Percentiles rank a stretch among this genome's conserved stretches.
These are phyloP conservation scores for Trachelus iudaicus DNA, from an alignment of 2,888 invertebrate genomes.

Conservation along the genomic window DNA sequence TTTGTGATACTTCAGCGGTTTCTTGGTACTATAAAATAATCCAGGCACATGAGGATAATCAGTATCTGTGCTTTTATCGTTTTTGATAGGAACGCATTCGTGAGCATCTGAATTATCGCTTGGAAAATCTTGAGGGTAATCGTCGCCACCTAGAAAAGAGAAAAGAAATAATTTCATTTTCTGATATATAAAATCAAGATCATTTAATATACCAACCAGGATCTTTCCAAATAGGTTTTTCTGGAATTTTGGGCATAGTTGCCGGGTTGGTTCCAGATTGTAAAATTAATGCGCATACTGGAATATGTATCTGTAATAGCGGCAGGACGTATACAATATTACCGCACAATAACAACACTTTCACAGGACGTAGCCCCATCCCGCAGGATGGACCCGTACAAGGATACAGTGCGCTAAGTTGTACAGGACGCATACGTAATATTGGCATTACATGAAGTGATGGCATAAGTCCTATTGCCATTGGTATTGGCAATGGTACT, in stretches of 20 bases:
- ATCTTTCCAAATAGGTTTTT: background rate
- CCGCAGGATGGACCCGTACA: background rate
- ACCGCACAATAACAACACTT: background rate
- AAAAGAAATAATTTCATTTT: background rate
- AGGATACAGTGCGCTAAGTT: background rate
- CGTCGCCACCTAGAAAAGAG: slow-evolving; percentile 5
- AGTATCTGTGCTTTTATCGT: slow-evolving; percentile 27
- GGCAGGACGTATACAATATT: background rate
- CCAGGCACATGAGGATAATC: slow-evolving; percentile 34
- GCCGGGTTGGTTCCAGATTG: background rate
- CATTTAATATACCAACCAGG: background rate
- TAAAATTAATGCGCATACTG: background rate
- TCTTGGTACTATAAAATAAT: slow-evolving; percentile 17
- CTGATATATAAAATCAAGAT: background rate
- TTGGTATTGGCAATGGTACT: background rate
- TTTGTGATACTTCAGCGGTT: slow-evolving; percentile 12
- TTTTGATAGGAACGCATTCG: slow-evolving; percentile 36
- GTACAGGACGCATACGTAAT: background rate
- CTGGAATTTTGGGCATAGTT: rapidly evolving
- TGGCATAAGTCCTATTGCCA: background rate
- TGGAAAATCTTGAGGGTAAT: slow-evolving; percentile 39
- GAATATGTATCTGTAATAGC: background rate
- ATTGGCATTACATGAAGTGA: background rate
- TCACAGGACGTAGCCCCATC: background rate
- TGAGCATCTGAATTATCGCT: slow-evolving; percentile 32